phyloP scores from a whole-genome alignment of 2,797 vertebrate genomes.

The Rhinatrema bivittatum region DNA sequence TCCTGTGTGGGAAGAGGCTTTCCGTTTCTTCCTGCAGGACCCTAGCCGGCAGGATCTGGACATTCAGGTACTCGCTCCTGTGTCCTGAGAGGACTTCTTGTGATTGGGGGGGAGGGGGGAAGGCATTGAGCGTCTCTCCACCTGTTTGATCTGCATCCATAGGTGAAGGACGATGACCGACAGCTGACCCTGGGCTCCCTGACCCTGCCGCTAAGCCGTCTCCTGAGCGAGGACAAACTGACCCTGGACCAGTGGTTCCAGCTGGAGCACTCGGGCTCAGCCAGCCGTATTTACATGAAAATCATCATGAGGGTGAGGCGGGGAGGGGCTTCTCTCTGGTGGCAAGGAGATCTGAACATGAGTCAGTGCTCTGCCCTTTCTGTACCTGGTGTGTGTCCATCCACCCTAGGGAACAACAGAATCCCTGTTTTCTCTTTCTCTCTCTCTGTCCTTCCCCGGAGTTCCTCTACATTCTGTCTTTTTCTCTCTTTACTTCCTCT shows the following conservation, averaged over 20 bases:
- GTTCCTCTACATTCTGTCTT: too few relatives aligned
- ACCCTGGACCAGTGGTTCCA: constrained; percentile 86
- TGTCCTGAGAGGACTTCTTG: neutral
- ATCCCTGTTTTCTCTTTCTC: fast-evolving
- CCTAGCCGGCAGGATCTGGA: constrained; percentile 76
- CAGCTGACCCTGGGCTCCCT: constrained; percentile 67
- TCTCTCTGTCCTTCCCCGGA: neutral
- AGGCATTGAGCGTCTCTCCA: neutral
- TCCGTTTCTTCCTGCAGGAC: constrained; percentile 88
- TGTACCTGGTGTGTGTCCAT: too few relatives aligned
- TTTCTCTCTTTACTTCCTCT: neutral
- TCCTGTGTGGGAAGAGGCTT: constrained; percentile 84
- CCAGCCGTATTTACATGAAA: constrained; percentile 79
- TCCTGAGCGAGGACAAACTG: constrained; percentile 64
- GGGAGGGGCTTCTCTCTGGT: neutral
- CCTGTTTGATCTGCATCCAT: neutral
- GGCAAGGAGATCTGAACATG: too few relatives aligned
- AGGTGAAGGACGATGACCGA: constrained; percentile 87
- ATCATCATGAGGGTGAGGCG: constrained; percentile 76
- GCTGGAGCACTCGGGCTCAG: constrained; percentile 67
- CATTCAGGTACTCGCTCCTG: constrained; percentile 53
- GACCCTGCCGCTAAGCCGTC: constrained; percentile 62
- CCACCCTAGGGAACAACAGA: neutral
- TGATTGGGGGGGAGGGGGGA: neutral
- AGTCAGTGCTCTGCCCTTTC: too few relatives aligned